Percentiles rank a stretch among this genome's conserved stretches.
These are phyloP conservation scores for Gerris lacustris DNA, from an alignment of 2,888 invertebrate genomes.

Conservation along the genomic window DNA sequence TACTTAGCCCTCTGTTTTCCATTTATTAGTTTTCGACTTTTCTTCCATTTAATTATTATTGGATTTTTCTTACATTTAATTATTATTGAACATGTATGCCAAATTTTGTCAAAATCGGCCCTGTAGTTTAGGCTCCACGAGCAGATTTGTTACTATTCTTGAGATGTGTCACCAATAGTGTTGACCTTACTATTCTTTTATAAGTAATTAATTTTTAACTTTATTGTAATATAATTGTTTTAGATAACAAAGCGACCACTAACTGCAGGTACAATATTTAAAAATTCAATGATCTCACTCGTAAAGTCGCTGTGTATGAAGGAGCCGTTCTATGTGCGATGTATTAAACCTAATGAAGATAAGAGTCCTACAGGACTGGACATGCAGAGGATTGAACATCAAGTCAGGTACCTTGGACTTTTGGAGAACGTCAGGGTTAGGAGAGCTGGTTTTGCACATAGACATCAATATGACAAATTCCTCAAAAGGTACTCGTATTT, in stretches of 20 bases:
- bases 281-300: conserved; percentile 83
- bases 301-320: conserved; percentile 79
- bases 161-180: too few relatives aligned
- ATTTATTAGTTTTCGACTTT: too few relatives aligned
- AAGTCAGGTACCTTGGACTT: conserved; percentile 76
- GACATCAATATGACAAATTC: conserved; percentile 87
- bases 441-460: conserved; percentile 92
- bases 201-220: too few relatives aligned
- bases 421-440: conserved; percentile 92
- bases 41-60: too few relatives aligned
- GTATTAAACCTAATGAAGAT: conserved; percentile 91
- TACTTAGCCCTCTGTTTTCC: too few relatives aligned
- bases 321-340: conserved; percentile 93
- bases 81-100: too few relatives aligned
- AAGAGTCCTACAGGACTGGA: conserved; percentile 81
- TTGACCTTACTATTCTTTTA: too few relatives aligned
- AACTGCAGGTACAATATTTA: conserved; percentile 89
- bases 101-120: too few relatives aligned
- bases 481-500: conserved; percentile 51
- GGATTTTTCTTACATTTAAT: too few relatives aligned
- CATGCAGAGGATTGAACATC: conserved; percentile 60
- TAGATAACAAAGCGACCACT: conserved; percentile 88
- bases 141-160: too few relatives aligned
- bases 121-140: too few relatives aligned
- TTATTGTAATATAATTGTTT: conserved; percentile 24